Conservation (phyloP, 2,113 vertebrate species). For the Halcyon malimbica region DNA sequence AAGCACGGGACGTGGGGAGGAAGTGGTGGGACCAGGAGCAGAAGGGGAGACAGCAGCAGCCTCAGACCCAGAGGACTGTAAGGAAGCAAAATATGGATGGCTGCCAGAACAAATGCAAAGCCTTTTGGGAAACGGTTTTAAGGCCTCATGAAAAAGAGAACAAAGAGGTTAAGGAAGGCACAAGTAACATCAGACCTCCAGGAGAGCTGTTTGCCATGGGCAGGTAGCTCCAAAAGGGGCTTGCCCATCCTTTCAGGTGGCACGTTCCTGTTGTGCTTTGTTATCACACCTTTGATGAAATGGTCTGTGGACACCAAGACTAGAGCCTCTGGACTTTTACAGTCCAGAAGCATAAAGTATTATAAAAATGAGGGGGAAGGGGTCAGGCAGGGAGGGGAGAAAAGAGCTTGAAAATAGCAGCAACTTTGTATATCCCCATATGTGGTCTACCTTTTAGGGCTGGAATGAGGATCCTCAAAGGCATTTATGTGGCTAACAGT, state of each 20-base stretch:
- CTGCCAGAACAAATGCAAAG: conserved; percentile 57
- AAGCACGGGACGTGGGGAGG: conserved; percentile 26
- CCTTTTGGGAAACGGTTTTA: background rate
- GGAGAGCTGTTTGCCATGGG: background rate
- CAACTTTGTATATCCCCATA: background rate
- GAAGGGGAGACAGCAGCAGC: conserved; percentile 1
- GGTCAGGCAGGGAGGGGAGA: too few relatives aligned
- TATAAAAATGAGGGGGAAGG: background rate
- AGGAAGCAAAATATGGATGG: conserved; percentile 26
- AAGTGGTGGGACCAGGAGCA: conserved; percentile 45
- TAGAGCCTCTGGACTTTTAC: background rate
- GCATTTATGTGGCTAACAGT: background rate
- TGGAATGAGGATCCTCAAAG: background rate
- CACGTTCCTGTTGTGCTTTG: background rate
- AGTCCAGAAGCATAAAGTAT: background rate
- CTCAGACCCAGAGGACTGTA: background rate
- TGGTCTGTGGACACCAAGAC: background rate
- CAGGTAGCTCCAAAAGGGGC: background rate
- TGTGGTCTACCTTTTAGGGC: background rate
- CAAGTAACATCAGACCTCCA: background rate
- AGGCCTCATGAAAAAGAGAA: background rate
- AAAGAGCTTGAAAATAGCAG: background rate
- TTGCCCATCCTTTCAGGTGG: background rate
- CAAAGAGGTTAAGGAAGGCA: background rate
- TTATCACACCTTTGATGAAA: background rate